These are phyloP conservation scores for Terebella lapidaria DNA, from an alignment of 2,888 invertebrate species.

Conservation along the genomic window DNA sequence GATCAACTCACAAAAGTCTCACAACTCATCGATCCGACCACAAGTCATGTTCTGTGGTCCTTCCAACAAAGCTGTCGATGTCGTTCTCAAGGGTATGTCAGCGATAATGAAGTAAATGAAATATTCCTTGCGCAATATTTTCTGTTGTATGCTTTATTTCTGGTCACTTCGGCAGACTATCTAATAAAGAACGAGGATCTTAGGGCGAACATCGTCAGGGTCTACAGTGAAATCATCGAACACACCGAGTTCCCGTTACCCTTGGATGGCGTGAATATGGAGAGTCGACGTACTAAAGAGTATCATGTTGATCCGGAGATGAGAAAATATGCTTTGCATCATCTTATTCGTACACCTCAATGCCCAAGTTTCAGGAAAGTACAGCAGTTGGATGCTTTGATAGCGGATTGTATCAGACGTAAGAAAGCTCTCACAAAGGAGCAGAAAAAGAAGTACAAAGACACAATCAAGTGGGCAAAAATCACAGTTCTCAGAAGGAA, in stretches of 20 bases:
- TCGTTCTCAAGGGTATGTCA: no score
- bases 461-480: no score
- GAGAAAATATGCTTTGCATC: conserved; percentile 15
- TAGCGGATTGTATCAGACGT: conserved; percentile 14
- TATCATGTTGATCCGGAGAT: neutral
- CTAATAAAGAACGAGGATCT: neutral
- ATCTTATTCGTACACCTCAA: conserved; percentile 16
- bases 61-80: conserved; percentile 39
- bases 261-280: neutral
- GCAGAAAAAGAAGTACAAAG: conserved; percentile 13
- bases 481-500: no score
- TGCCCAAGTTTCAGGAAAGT: conserved; percentile 4
- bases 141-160: neutral
- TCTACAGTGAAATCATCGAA: conserved; percentile 38
- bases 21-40: neutral
- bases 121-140: no score
- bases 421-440: conserved; percentile 11
- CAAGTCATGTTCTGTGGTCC: conserved; percentile 47
- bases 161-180: neutral
- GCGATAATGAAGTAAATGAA: conserved; percentile 29
- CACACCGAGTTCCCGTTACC: conserved; percentile 34
- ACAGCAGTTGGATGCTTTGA: conserved; percentile 5
- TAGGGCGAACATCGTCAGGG: conserved; percentile 33
- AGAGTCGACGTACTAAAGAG: conserved; percentile 9
- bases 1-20: conserved; percentile 14